Base-by-base conservation (phyloP, 2,113 vertebrate species). In the Poeciliopsis retropinna region DNA sequence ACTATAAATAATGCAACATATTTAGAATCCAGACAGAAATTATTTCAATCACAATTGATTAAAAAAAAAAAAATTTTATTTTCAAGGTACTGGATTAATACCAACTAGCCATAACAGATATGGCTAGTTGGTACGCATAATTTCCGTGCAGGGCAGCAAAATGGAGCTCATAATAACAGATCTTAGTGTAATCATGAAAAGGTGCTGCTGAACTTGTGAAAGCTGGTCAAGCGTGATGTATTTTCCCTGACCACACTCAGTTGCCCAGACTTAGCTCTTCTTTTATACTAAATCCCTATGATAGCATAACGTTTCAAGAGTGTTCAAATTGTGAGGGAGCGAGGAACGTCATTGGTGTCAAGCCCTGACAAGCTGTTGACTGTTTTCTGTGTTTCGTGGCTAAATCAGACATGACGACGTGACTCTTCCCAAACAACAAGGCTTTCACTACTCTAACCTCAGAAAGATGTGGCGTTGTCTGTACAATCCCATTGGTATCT, bases 261-360 rank as follows among this genome's bases (percentile, higher is more conserved):
- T 67, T 31, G n/a, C 75, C 60, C 37, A 32, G 61, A 60, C 75
- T 29, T 39, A 51, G 62, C 61, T 64, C 61, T 67, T 70, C 39
- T 37, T 67, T 70, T 68, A 68, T 84, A 70, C 70, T 60, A 65
- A 70, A 73, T 12, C 27, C 4, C 44, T 67, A 11, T 66, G 10
- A 1, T 62, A 25, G 65, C 67, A 17, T 31, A 14, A 83, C 79
- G 41, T 79, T 78, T 73, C 78, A 83, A 61, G 68, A 44, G 70
- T 63, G 72, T 85, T 70, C 72, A 80, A 72, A 37, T 82, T 85
- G 79, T 79, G 54, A 83, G 73, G 74, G 83, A 82, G 83, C 54
- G 10, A 83, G 84, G 78, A 88, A 83, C 73, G 70, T 79, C 88
- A 86, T 88, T 87, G 90, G 89, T 88, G 85, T 85, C 81, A 82